phyloP scores from a whole-genome alignment of 2,113 vertebrate species.

The Chloropsis cyanopogon region DNA sequence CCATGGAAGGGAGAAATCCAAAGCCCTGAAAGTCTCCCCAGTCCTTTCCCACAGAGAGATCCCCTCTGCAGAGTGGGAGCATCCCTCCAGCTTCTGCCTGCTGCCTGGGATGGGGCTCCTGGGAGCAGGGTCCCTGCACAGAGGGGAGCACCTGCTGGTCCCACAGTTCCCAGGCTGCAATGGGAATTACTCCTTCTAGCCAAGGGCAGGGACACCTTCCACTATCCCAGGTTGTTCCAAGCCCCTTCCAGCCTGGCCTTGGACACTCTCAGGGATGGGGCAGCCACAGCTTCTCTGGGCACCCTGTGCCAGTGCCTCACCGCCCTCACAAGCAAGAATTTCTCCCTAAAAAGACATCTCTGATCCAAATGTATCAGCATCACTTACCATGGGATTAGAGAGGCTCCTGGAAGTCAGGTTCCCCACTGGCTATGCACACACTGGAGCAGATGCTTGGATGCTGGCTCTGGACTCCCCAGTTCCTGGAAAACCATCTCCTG shows the following conservation, averaged over 20 bases:
- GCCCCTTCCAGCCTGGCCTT: background rate
- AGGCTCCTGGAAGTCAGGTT: background rate
- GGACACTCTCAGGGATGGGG: background rate
- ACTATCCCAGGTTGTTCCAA: background rate
- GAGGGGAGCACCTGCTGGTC: too few relatives aligned
- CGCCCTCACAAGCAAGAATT: background rate
- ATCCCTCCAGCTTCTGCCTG: background rate
- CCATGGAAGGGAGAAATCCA: background rate
- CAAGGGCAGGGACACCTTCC: background rate
- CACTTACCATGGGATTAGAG: background rate
- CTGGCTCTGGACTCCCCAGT: background rate
- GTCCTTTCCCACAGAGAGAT: background rate
- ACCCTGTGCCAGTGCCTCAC: background rate
- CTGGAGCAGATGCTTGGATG: background rate
- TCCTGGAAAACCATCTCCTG: background rate
- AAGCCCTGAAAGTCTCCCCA: background rate
- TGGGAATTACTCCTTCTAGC: background rate
- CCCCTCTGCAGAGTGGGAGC: accelerated
- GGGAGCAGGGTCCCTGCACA: accelerated
- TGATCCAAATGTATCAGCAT: background rate
- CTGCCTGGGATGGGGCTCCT: background rate
- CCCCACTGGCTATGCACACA: background rate
- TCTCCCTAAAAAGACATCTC: background rate
- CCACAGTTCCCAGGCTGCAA: background rate
- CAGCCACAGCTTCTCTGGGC: background rate